Evolutionary conservation across 2,113 vertebrate genomes (phyloP).

Genomic region (Rissa tridactyla): DNA sequence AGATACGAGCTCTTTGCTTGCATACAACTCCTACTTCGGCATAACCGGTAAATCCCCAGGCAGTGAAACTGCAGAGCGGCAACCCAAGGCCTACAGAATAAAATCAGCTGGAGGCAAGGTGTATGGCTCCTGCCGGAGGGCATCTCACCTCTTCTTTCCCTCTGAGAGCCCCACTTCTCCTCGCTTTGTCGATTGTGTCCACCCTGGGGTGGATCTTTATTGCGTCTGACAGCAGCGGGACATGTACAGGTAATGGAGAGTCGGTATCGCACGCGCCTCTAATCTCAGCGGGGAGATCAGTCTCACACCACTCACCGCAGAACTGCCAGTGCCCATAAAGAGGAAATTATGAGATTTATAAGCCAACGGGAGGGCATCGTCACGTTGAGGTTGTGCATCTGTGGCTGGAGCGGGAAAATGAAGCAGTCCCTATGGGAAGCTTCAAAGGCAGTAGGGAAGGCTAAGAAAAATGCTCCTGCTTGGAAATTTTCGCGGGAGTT

Average conservation of each 20-base stretch:
- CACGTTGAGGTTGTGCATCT: rapidly evolving
- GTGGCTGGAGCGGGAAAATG: neutral
- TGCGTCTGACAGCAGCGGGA: rapidly evolving
- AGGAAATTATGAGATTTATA: neutral
- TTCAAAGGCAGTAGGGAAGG: neutral
- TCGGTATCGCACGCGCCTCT: rapidly evolving
- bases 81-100: neutral
- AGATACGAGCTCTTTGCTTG: neutral
- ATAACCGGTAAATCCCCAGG: neutral
- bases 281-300: neutral
- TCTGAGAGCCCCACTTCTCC: neutral
- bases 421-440: neutral
- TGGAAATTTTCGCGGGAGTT: neutral
- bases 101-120: neutral
- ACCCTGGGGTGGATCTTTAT: neutral
- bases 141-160: neutral
- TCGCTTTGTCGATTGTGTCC: rapidly evolving
- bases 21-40: neutral
- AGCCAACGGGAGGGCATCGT: rapidly evolving
- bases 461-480: neutral
- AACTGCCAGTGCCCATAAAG: neutral
- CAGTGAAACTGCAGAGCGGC: neutral
- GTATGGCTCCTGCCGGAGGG: neutral
- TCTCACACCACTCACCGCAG: neutral
- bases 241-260: neutral